phyloP scores from a whole-genome alignment of 1,140 invertebrate species.

The Frieseomelitta varia region DNA sequence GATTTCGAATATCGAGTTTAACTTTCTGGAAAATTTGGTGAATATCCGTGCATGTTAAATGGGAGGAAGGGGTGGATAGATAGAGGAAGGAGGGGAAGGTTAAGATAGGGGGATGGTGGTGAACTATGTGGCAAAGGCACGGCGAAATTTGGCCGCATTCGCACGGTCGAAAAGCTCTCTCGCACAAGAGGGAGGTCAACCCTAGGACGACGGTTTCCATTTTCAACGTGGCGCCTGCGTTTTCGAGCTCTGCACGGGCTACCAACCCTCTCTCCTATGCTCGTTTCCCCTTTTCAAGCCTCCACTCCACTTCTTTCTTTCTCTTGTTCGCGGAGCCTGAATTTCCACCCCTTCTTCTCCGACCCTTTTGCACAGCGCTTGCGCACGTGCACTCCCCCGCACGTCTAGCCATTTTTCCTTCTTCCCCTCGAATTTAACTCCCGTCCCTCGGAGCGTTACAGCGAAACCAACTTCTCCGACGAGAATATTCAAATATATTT shows the following conservation, averaged over 20 bases:
- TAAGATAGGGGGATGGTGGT: neutral
- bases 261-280: conserved; percentile 39
- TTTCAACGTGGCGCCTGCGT: conserved; percentile 60
- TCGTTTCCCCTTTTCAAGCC: conserved; percentile 36
- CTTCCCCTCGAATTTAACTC: conserved; percentile 22
- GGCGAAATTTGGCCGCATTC: conserved; percentile 59
- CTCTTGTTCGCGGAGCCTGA: neutral
- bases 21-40: conserved; percentile 44
- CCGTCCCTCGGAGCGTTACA: neutral
- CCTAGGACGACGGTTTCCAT: conserved; percentile 53
- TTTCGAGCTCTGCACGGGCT: conserved; percentile 38
- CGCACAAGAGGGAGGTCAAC: conserved; percentile 41
- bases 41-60: conserved; percentile 25
- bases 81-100: too few species aligned
- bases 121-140: conserved; percentile 37
- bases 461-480: neutral
- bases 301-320: neutral
- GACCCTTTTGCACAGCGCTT: neutral
- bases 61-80: too few species aligned
- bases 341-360: conserved; percentile 8
- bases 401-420: conserved; percentile 22
- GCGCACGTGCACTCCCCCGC: conserved; percentile 25
- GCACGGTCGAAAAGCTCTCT: conserved; percentile 55
- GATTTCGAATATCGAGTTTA: conserved; percentile 23
- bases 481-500: conserved; percentile 34